Conservation (phyloP, 2,113 vertebrate species). For the Amia ocellicauda region DNA sequence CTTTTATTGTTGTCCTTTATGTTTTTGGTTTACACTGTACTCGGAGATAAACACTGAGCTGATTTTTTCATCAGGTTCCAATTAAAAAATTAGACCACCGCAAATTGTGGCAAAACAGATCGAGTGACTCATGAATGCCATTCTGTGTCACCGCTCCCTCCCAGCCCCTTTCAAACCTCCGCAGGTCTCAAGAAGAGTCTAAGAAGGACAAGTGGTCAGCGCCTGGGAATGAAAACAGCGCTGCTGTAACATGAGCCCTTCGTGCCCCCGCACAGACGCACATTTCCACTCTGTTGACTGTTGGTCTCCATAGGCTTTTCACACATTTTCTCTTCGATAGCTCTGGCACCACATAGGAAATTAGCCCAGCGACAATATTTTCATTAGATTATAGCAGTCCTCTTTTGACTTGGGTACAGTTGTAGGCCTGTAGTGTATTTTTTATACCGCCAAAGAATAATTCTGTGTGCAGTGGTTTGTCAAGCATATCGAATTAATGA, state of each 20-base stretch:
- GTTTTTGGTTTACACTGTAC: not conserved
- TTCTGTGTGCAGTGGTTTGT: slow-evolving; percentile 54
- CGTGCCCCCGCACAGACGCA: slow-evolving; percentile 43
- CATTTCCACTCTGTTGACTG: slow-evolving; percentile 51
- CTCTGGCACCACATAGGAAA: slow-evolving; percentile 76
- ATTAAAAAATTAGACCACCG: slow-evolving; percentile 26
- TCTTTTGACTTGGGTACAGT: slow-evolving; percentile 67
- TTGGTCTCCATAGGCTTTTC: slow-evolving; percentile 67
- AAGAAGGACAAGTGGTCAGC: slow-evolving; percentile 47
- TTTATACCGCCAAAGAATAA: slow-evolving; percentile 59
- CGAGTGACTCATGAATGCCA: slow-evolving; percentile 15
- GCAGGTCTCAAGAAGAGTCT: slow-evolving; percentile 43
- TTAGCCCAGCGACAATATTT: slow-evolving; percentile 84
- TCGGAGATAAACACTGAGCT: slow-evolving; percentile 16
- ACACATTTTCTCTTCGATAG: slow-evolving; percentile 68
- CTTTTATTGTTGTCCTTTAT: slow-evolving; percentile 6
- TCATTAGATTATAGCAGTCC: slow-evolving; percentile 74
- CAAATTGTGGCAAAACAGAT: slow-evolving; percentile 23
- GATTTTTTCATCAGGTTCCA: slow-evolving; percentile 16
- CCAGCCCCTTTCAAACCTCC: slow-evolving; percentile 22
- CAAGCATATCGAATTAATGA: slow-evolving; percentile 56
- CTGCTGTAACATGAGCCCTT: slow-evolving; percentile 63
- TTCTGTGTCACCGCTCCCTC: slow-evolving; percentile 32
- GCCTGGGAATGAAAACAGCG: slow-evolving; percentile 64
- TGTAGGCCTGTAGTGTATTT: slow-evolving; percentile 66